A percentile compares a stretch with the other conserved stretches of the same genome.
Evolutionary conservation across 2,113 vertebrate genomes (phyloP).

Genomic region (Solea senegalensis): DNA sequence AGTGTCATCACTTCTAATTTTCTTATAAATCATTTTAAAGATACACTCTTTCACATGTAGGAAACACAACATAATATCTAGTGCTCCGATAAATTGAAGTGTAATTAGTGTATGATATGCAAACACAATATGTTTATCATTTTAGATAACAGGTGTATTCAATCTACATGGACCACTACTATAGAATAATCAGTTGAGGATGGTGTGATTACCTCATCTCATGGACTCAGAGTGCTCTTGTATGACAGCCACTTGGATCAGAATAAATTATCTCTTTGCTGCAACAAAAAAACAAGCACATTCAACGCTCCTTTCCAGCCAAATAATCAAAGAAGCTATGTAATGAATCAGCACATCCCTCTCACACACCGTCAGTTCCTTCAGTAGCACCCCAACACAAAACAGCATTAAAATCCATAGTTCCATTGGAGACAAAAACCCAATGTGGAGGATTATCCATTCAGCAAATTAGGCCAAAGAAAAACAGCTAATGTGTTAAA

Average conservation of each 20-base stretch:
- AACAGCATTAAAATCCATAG: conserved; percentile 47
- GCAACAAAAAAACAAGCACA: conserved; percentile 21
- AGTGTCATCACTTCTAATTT: not conserved
- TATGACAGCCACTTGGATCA: conserved; percentile 8
- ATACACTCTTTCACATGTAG: not conserved
- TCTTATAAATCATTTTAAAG: not conserved
- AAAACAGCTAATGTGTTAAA: conserved; percentile 69
- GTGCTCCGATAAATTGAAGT: not conserved
- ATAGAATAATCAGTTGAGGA: not conserved
- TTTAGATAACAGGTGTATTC: not conserved
- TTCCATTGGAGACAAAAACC: conserved; percentile 43
- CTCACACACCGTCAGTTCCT: conserved; percentile 3
- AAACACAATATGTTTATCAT: conserved; percentile 17
- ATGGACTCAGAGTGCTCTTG: not conserved
- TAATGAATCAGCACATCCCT: conserved; percentile 43
- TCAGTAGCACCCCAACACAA: conserved; percentile 20
- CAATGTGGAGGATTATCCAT: conserved; percentile 57
- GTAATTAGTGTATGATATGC: not conserved
- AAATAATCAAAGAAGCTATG: conserved; percentile 48
- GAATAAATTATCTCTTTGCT: conserved; percentile 17
- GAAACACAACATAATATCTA: not conserved
- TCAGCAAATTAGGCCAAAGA: conserved; percentile 64
- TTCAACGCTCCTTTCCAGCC: not conserved
- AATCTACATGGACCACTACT: not conserved
- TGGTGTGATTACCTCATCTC: conserved; percentile 8